Percentiles rank a stretch among this genome's conserved stretches.
phyloP scores from a whole-genome alignment of 1,140 invertebrate species.

The Cotesia vestalis region DNA sequence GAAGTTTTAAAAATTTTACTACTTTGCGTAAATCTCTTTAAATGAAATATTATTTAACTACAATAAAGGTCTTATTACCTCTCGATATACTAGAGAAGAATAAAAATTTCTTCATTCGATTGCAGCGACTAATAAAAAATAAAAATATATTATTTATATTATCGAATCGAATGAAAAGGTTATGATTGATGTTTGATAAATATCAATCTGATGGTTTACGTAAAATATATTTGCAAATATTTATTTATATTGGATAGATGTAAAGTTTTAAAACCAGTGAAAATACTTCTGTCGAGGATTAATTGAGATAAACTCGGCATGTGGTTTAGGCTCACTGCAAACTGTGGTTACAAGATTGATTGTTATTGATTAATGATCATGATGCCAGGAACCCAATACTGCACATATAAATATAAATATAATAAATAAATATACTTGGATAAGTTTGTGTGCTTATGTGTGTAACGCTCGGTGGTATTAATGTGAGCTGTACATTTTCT shows the following conservation, averaged over 20 bases:
- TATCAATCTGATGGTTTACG: neutral
- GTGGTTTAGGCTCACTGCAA: constrained; percentile 20
- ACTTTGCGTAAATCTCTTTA: no score
- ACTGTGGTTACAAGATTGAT: constrained; percentile 27
- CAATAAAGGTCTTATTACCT: no score
- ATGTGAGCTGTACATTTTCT: constrained; percentile 16
- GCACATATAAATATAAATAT: neutral
- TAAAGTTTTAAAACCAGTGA: constrained; percentile 8
- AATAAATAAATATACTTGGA: constrained; percentile 4
- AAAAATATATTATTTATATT: no score
- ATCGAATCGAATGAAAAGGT: no score
- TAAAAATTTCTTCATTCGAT: no score
- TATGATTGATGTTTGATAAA: no score
- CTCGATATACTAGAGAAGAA: no score
- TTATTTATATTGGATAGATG: neutral
- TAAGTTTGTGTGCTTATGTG: neutral
- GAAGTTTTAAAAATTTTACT: no score
- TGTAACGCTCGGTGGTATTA: neutral
- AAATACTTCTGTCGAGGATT: constrained; percentile 21
- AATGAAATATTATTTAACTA: no score
- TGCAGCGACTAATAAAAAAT: no score
- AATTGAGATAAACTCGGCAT: constrained; percentile 36
- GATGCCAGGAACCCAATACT: neutral
- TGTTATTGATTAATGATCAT: constrained; percentile 35
- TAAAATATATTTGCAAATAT: constrained; percentile 2